A percentile compares a stretch with the other conserved stretches of the same genome.
These are phyloP conservation scores for Perca fluviatilis DNA, from an alignment of 2,113 vertebrate genomes.

Conservation along the genomic window DNA sequence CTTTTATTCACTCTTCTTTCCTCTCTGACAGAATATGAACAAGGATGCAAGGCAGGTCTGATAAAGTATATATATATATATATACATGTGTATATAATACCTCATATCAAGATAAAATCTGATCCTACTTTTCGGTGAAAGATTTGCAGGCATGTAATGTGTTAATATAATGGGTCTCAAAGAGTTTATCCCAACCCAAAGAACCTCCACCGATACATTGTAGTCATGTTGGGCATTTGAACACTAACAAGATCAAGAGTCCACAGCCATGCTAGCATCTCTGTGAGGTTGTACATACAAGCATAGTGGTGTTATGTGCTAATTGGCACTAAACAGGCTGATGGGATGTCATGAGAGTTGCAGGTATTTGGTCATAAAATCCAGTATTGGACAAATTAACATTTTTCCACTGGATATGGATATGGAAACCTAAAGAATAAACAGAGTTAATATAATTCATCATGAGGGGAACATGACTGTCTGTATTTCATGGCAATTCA, in stretches of 20 bases:
- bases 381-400: not conserved
- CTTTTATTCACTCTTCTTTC: constrained; percentile 3
- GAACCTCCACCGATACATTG: not conserved
- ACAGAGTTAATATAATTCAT: not conserved
- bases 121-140: not conserved
- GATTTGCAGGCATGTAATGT: not conserved
- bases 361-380: not conserved
- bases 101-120: constrained; percentile 4
- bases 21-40: not conserved
- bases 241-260: not conserved
- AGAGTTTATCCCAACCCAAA: not conserved
- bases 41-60: not conserved
- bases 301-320: not conserved
- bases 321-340: constrained; percentile 4
- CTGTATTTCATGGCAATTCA: not conserved
- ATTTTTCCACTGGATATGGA: not conserved
- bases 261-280: not conserved
- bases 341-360: not conserved
- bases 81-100: not conserved
- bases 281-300: not conserved
- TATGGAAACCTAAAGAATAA: not conserved
- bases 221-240: not conserved
- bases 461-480: not conserved
- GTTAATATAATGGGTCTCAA: not conserved
- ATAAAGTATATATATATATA: not conserved